phyloP scores from a whole-genome alignment of 2,113 vertebrate genomes.

The Zapornia atra region DNA sequence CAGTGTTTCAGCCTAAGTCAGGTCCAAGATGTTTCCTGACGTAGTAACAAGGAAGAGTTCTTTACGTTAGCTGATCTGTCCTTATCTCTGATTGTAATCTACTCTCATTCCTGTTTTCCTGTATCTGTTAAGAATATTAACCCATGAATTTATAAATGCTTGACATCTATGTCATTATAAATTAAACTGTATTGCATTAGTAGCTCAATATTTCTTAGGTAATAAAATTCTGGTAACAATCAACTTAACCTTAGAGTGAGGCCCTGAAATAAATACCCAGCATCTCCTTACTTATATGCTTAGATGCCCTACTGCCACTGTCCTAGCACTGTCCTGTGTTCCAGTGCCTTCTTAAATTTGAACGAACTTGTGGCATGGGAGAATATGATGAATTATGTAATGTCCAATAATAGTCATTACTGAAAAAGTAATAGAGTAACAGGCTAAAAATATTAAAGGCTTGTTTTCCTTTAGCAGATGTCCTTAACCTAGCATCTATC shows the following conservation, averaged over 20 bases:
- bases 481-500: neutral
- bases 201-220: neutral
- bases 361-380: neutral
- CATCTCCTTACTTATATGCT: neutral
- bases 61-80: neutral
- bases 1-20: neutral
- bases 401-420: neutral
- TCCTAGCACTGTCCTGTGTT: neutral
- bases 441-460: neutral
- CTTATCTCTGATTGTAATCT: neutral
- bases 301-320: neutral
- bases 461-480: neutral
- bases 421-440: neutral
- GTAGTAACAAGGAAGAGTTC: neutral
- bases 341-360: neutral
- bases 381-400: neutral
- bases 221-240: neutral
- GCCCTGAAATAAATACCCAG: neutral
- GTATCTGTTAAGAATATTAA: neutral
- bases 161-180: neutral
- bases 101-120: neutral
- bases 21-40: neutral
- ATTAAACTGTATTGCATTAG: neutral
- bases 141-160: neutral
- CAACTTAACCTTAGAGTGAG: neutral